phyloP scores from a whole-genome alignment of 2,888 invertebrate genomes.

The Drosophila multiciliata region DNA sequence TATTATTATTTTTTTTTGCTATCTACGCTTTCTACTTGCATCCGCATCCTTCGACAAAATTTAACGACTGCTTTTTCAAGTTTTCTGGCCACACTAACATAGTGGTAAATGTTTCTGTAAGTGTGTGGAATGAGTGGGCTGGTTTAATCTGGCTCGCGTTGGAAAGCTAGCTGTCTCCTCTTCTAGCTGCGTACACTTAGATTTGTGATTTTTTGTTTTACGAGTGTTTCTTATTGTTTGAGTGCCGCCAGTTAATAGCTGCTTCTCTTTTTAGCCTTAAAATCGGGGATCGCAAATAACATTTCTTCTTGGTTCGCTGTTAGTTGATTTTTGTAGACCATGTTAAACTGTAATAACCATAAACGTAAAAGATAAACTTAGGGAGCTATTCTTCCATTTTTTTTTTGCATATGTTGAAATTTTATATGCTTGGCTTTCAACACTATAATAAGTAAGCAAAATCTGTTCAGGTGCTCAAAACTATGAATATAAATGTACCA shows the following conservation, averaged over 20 bases:
- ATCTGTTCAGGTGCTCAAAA: neutral
- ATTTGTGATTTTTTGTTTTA: slow-evolving; percentile 9
- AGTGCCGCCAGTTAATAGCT: neutral
- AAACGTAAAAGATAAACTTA: neutral
- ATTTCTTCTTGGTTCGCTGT: neutral
- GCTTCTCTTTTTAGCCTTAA: slow-evolving; percentile 5
- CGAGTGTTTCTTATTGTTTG: neutral
- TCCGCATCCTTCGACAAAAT: slow-evolving; percentile 57
- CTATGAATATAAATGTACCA: neutral
- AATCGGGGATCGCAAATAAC: neutral
- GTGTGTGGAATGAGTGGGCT: slow-evolving; percentile 12
- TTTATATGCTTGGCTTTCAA: neutral
- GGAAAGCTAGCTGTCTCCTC: slow-evolving; percentile 7
- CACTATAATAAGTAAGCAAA: neutral
- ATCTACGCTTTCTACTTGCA: slow-evolving; percentile 54
- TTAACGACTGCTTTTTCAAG: slow-evolving; percentile 21
- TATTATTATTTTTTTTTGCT: slow-evolving; percentile 17
- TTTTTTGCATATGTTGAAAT: neutral
- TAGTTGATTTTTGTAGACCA: neutral
- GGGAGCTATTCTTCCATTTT: neutral
- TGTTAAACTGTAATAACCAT: neutral
- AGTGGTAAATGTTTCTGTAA: neutral
- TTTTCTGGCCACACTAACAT: slow-evolving; percentile 20
- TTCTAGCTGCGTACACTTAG: slow-evolving; percentile 2
- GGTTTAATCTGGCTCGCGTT: slow-evolving; percentile 11